Conservation (phyloP, 1,140 invertebrate genomes). For the Drosophila pachea region DNA sequence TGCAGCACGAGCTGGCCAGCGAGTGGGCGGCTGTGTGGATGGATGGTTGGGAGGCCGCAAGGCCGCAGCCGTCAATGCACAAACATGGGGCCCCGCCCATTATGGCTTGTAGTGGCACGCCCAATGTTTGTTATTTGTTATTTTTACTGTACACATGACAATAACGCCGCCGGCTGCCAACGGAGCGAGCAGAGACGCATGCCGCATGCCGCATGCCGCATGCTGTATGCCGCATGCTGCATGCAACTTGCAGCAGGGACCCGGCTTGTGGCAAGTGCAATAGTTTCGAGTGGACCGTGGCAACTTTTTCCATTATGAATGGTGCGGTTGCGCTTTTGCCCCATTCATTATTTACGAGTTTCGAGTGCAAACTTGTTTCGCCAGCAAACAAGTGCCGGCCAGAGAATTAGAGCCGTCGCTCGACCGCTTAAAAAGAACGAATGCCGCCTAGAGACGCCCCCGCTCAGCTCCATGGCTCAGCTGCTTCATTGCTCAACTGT, state of each 20-base stretch:
- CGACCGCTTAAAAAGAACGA: slow-evolving; percentile 53
- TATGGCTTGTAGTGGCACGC: slow-evolving; percentile 42
- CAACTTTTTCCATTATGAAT: slow-evolving; percentile 78
- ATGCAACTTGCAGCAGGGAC: slow-evolving; percentile 26
- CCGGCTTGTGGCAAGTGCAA: slow-evolving; percentile 59
- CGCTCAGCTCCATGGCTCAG: background rate
- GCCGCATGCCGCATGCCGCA: background rate
- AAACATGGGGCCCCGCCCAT: slow-evolving; percentile 22
- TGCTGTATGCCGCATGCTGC: background rate
- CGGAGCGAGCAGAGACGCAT: slow-evolving; percentile 6
- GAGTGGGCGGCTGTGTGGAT: background rate
- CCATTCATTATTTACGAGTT: slow-evolving; percentile 76
- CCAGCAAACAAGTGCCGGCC: slow-evolving; percentile 71
- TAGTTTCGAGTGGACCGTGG: slow-evolving; percentile 65
- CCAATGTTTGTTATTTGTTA: slow-evolving; percentile 71
- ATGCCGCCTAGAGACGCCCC: slow-evolving; percentile 6
- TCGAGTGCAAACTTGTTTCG: slow-evolving; percentile 74
- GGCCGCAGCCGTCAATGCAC: slow-evolving; percentile 55
- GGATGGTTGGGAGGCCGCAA: slow-evolving; percentile 43
- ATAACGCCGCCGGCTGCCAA: slow-evolving; percentile 58
- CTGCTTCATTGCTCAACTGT: background rate
- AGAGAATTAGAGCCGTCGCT: slow-evolving; percentile 70
- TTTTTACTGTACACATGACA: slow-evolving; percentile 77
- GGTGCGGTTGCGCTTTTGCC: slow-evolving; percentile 75
- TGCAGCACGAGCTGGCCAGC: background rate